phyloP scores from a whole-genome alignment of 2,113 vertebrate genomes.

The Marmota monax region DNA sequence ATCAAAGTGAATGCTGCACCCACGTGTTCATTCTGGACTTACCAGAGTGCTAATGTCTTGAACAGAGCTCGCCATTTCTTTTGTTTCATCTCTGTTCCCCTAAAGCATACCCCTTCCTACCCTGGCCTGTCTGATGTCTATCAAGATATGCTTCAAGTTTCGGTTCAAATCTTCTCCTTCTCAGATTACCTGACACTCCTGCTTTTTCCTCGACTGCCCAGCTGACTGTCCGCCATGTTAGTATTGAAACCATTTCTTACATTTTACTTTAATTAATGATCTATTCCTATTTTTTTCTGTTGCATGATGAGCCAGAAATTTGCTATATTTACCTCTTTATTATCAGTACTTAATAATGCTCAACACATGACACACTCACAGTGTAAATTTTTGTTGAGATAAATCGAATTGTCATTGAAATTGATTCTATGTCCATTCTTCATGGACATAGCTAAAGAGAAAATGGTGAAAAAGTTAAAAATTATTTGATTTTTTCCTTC shows the following conservation, averaged over 20 bases:
- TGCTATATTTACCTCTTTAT: conserved; percentile 38
- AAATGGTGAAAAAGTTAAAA: not conserved
- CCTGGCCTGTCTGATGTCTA: not conserved
- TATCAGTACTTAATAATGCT: conserved; percentile 1
- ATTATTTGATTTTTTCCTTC: not conserved
- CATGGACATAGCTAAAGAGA: not conserved
- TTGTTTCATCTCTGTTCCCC: not conserved
- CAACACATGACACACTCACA: not conserved
- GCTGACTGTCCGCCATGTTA: not conserved
- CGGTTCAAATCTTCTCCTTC: not conserved
- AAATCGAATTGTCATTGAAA: conserved; percentile 15
- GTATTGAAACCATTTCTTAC: not conserved
- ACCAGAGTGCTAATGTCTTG: not conserved
- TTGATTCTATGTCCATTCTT: not conserved
- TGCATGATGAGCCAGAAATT: not conserved
- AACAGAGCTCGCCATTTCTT: not conserved
- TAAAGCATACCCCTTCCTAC: not conserved
- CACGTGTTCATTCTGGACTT: not conserved
- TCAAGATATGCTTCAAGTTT: not conserved
- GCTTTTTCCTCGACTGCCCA: not conserved
- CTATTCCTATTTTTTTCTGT: not conserved
- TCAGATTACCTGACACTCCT: not conserved
- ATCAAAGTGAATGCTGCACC: not conserved
- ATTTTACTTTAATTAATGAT: conserved; percentile 25
- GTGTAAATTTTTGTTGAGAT: conserved; percentile 26